Percentiles rank a stretch among this genome's conserved stretches.
Conservation (phyloP, 2,113 vertebrate species). For the Balaeniceps rex region DNA sequence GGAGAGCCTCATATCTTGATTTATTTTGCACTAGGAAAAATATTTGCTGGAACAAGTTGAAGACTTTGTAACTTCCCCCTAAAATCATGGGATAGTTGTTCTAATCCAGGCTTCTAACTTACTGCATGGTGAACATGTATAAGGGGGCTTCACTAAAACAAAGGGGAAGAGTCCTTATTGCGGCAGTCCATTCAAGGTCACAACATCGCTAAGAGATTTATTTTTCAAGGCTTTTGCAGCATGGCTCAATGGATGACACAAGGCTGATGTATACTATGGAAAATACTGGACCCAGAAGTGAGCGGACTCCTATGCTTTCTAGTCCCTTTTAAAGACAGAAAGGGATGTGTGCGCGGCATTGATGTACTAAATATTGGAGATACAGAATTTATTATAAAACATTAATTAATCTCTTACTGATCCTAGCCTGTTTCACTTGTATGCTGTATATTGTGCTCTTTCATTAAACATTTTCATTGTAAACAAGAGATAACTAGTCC, state of each 20-base stretch:
- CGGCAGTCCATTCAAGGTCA: background rate
- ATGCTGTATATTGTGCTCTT: background rate
- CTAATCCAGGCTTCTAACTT: background rate
- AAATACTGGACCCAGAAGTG: background rate
- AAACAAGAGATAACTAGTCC: background rate
- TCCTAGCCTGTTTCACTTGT: background rate
- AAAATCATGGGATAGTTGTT: background rate
- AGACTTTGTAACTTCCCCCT: background rate
- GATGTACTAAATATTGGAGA: background rate
- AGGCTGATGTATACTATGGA: background rate
- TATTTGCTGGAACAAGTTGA: background rate
- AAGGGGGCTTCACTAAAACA: background rate
- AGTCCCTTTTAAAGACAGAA: background rate
- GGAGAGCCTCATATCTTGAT: background rate
- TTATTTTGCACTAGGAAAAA: background rate
- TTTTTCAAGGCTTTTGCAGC: background rate
- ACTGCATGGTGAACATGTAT: background rate
- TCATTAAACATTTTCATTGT: background rate
- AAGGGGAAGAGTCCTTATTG: background rate
- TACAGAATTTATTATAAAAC: background rate
- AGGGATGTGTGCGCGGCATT: fast-evolving
- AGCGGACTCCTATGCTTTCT: background rate
- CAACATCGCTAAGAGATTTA: background rate
- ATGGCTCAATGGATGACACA: background rate
- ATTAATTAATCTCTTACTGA: background rate